Percentiles rank a stretch among this genome's conserved stretches.
phyloP scores from a whole-genome alignment of 2,113 vertebrate species.

The Proterorhinus semilunaris region DNA sequence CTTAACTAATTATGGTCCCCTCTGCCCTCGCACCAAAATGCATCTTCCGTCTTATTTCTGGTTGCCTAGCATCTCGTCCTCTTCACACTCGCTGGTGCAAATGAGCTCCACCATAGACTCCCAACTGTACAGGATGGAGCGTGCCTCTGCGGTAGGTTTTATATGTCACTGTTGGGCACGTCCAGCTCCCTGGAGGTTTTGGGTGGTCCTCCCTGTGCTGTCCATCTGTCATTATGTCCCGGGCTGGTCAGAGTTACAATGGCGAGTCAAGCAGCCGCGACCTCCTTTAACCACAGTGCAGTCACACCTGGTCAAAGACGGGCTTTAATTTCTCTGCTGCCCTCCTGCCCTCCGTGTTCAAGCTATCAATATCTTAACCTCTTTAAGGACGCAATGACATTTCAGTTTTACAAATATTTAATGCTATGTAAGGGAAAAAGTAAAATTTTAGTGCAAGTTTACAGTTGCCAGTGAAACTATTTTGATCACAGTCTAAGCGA shows the following conservation, averaged over 20 bases:
- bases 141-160: not conserved
- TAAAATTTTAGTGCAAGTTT: too few relatives aligned
- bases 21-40: not conserved
- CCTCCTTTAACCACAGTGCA: constrained; percentile 34
- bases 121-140: not conserved
- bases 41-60: not conserved
- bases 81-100: not conserved
- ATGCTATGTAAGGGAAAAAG: not conserved
- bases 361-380: not conserved
- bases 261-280: constrained; percentile 37
- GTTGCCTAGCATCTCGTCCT: constrained; percentile 5
- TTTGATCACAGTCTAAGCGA: too few relatives aligned
- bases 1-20: not conserved
- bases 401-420: too few relatives aligned
- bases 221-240: constrained; percentile 40
- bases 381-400: too few relatives aligned
- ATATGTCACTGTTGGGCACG: constrained; percentile 14
- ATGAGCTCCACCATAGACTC: not conserved
- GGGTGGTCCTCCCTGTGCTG: constrained; percentile 50
- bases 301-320: constrained; percentile 56
- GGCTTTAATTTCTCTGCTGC: constrained; percentile 23
- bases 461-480: too few relatives aligned
- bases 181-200: constrained; percentile 31
- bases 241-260: constrained; percentile 53
- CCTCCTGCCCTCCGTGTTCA: constrained; percentile 5